Evolutionary conservation across 2,888 invertebrate genomes (phyloP), one percentile per base, ranked within the genome.

Genomic region (Brachylomia viminalis): DNA sequence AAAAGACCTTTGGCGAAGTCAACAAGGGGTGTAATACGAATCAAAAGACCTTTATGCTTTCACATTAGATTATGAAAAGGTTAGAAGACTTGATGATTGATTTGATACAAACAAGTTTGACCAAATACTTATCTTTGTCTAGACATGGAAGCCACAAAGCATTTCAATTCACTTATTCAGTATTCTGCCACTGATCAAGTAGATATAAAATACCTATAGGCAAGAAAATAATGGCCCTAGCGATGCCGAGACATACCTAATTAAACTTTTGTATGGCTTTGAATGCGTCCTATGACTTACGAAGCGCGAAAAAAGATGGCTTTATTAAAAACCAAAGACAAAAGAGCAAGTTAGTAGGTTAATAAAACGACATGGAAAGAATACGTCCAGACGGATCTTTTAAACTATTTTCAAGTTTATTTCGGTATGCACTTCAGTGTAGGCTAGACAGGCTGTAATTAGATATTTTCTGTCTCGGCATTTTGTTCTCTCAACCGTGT

Each of bases 181-280:
- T 45, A 49, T 59, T 58, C 30, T 42, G 20, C 17, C 27, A 17
- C 23, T 30, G 27, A 13, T 23, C 15, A 15, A 42, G 8, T 30
- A 30, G 17, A 17, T 27, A 58, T 38, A 20, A 56, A n/a, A 45
- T n/a, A 23, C 13, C 2, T 33, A 20, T 47, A 30, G 20, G 45
- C 49, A 47, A 17, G 38, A 67, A 58, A 49, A 58, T n/a, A 76
- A 68, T 76, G 52, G 13, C 7, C 23, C n/a, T 8, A 15, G 23
- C 8, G 38, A 15, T 33, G 8, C 6, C 17, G 20, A 52, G 27
- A 38, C 33, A 49, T n/a, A 20, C n/a, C 10, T 58, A 62, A 77
- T 78, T 38, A 49, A 77, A 56, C 8, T 38, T 30, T 77, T 62
- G 30, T 77, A 77, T 62, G 71, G 78, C 61, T 77, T 77, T 27